These are phyloP conservation scores for Miichthys miiuy DNA, from an alignment of 2,797 vertebrate genomes.

Conservation along the genomic window DNA sequence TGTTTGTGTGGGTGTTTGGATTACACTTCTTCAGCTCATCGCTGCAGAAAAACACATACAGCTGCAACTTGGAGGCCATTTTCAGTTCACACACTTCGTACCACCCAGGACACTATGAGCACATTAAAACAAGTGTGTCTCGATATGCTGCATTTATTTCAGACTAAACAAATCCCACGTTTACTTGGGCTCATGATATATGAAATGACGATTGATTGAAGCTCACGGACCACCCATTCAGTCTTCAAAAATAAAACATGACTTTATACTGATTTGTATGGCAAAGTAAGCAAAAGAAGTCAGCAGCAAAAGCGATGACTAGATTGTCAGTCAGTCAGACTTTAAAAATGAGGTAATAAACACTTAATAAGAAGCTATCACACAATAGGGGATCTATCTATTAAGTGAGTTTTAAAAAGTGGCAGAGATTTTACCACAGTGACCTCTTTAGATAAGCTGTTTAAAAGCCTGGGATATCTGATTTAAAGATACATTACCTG, in stretches of 20 bases:
- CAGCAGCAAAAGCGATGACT: background rate
- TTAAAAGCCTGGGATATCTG: background rate
- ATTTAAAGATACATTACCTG: background rate
- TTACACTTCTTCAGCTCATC: constrained; percentile 24
- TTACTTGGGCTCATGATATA: background rate
- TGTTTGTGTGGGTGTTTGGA: constrained; percentile 66
- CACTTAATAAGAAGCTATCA: background rate
- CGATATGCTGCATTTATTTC: constrained; percentile 38
- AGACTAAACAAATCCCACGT: constrained; percentile 44
- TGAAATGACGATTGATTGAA: constrained; percentile 23
- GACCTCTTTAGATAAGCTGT: background rate
- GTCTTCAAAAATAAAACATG: constrained; percentile 3
- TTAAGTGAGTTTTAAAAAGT: background rate
- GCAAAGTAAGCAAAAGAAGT: background rate
- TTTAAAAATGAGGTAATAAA: background rate
- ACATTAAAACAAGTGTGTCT: constrained; percentile 9
- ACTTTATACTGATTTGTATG: constrained; percentile 1
- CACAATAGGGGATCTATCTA: background rate
- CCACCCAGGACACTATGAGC: background rate
- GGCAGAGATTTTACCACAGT: background rate
- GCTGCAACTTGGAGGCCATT: constrained; percentile 10
- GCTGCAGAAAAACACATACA: constrained; percentile 13
- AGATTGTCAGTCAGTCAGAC: background rate
- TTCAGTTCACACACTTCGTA: constrained; percentile 13
- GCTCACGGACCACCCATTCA: constrained; percentile 33